These are phyloP conservation scores for Cactoblastis cactorum DNA, from an alignment of 2,888 invertebrate genomes.

Conservation along the genomic window DNA sequence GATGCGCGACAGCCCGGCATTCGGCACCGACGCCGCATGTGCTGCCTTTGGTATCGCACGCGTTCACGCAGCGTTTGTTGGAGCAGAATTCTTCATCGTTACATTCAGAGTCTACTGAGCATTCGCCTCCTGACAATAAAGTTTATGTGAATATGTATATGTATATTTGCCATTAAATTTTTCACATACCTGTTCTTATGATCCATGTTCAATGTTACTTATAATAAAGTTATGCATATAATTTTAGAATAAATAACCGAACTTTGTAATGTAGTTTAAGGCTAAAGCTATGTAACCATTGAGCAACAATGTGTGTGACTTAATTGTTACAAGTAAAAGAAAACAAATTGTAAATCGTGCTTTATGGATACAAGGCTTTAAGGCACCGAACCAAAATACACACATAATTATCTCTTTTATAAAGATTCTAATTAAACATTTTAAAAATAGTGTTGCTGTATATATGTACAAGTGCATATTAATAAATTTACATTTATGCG, in stretches of 20 bases:
- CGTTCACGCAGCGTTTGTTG: conserved; percentile 86
- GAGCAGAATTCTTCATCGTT: conserved; percentile 84
- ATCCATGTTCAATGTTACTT: too few relatives aligned
- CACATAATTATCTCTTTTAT: too few relatives aligned
- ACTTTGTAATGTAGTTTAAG: neutral
- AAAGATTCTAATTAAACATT: neutral
- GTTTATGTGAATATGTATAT: neutral
- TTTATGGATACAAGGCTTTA: neutral
- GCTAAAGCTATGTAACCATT: neutral
- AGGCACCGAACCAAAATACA: neutral
- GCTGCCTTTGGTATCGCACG: conserved; percentile 81
- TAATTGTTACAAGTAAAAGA: neutral
- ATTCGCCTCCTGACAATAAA: conserved; percentile 73
- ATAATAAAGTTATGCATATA: neutral
- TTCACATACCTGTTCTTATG: too few relatives aligned
- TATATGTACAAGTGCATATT: conserved; percentile 27
- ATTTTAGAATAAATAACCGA: neutral
- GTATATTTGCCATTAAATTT: neutral
- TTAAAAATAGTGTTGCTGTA: conserved; percentile 19
- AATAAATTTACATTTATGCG: conserved; percentile 10
- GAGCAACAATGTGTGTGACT: too few relatives aligned
- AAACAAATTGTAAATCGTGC: neutral
- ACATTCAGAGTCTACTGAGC: conserved; percentile 86
- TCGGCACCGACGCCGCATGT: conserved; percentile 89
- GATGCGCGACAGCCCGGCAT: conserved; percentile 87